Percentiles rank a stretch among this genome's conserved stretches.
phyloP scores from a whole-genome alignment of 1,140 invertebrate species.

The Heliconius nattereri region DNA sequence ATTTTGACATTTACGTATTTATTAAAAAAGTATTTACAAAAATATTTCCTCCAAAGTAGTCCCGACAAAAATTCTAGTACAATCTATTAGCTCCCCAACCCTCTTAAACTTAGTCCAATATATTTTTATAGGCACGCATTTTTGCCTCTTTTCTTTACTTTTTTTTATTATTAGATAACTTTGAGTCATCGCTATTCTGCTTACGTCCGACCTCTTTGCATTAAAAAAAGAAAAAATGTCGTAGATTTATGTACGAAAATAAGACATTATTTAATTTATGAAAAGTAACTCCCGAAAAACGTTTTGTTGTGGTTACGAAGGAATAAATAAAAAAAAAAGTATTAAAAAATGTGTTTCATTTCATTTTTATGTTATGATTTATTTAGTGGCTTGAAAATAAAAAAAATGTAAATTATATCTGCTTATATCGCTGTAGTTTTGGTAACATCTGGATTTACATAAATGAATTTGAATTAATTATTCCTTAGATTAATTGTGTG shows the following conservation, averaged over 20 bases:
- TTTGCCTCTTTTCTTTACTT: constrained; percentile 18
- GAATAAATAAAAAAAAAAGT: background rate
- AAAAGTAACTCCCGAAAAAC: background rate
- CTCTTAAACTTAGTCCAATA: constrained; percentile 25
- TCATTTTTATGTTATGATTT: constrained; percentile 2
- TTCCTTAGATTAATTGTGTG: no score
- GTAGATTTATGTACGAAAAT: background rate
- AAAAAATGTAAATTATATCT: background rate
- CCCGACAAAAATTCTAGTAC: constrained; percentile 10
- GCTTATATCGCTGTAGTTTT: background rate
- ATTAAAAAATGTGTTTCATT: background rate
- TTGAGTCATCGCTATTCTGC: constrained; percentile 23
- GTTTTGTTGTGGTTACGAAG: background rate
- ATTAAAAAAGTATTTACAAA: constrained; percentile 1
- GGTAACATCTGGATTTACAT: background rate
- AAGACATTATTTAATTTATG: background rate
- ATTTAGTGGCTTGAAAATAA: background rate
- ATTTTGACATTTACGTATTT: no score
- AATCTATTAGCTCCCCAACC: constrained; percentile 20
- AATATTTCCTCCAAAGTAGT: background rate
- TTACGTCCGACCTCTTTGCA: constrained; percentile 21
- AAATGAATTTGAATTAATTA: background rate
- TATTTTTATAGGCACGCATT: constrained; percentile 25
- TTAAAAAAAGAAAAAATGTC: background rate
- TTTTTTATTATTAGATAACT: constrained; percentile 30